Conservation (phyloP, 2,888 invertebrate genomes). For the Parnassius smintheus region DNA sequence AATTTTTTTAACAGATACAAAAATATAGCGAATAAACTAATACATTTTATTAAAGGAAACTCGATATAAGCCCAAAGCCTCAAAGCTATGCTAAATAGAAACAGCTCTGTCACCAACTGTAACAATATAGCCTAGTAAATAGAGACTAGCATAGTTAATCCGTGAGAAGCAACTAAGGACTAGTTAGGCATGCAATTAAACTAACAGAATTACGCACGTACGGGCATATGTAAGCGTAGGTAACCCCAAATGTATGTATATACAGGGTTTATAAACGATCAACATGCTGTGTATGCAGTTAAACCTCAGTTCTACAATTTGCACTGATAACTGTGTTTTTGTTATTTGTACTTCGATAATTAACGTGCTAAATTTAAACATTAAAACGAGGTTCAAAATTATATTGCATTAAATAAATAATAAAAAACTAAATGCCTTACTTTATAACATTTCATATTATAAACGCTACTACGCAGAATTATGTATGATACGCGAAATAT, state of each 20-base stretch:
- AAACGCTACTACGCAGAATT: no score
- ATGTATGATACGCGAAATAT: no score
- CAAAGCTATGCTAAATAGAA: neutral
- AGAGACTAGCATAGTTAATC: constrained; percentile 15
- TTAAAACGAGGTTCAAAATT: no score
- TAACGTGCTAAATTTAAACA: no score
- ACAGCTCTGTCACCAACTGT: neutral
- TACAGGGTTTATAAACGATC: neutral
- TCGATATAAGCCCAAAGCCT: neutral
- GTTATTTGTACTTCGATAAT: no score
- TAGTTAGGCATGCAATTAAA: constrained; percentile 24
- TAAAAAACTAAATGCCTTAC: no score
- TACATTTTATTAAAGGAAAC: neutral
- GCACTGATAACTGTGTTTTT: neutral
- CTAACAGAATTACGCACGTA: constrained; percentile 14
- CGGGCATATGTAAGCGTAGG: constrained; percentile 2
- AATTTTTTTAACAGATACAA: no score
- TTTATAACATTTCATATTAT: no score
- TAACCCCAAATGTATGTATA: neutral
- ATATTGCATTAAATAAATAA: no score
- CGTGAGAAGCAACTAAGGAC: constrained; percentile 6
- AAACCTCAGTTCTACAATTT: neutral
- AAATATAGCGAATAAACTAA: no score
- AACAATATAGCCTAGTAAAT: constrained; percentile 8
- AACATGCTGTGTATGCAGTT: neutral